These are phyloP conservation scores for Gambelia wislizenii DNA, from an alignment of 2,797 vertebrate genomes.

Conservation along the genomic window DNA sequence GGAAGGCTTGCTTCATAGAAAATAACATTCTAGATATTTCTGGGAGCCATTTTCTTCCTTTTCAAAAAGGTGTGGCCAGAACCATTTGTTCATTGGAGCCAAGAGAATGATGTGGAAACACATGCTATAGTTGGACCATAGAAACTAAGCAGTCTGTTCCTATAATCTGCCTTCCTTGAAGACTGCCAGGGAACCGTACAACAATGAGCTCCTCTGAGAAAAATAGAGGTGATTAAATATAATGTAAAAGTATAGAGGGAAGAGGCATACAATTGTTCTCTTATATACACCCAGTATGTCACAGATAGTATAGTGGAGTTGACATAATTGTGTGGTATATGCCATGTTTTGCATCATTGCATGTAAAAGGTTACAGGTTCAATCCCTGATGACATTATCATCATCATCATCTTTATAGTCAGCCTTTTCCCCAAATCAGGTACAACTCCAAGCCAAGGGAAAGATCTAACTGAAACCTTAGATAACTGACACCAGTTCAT, in stretches of 20 bases:
- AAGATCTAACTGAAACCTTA: not conserved
- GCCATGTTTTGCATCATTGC: not conserved
- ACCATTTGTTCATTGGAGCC: not conserved
- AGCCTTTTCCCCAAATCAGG: no score
- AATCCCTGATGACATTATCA: not conserved
- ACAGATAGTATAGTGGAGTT: not conserved
- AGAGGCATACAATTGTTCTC: not conserved
- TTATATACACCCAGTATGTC: not conserved
- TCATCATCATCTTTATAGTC: no score
- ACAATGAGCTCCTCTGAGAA: not conserved
- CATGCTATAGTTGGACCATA: not conserved
- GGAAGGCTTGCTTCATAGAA: constrained; percentile 2
- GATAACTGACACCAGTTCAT: not conserved
- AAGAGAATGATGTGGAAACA: not conserved
- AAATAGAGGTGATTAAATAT: not conserved
- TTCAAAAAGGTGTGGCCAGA: not conserved
- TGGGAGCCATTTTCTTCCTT: not conserved
- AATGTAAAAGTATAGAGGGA: not conserved
- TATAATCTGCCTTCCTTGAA: not conserved
- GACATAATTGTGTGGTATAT: not conserved
- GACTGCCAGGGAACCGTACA: not conserved
- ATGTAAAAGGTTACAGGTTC: not conserved
- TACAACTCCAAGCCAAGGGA: not conserved
- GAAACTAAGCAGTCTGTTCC: not conserved
- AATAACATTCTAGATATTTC: constrained; percentile 29